These are phyloP conservation scores for Pseudoatta argentina DNA, from an alignment of 1,140 invertebrate genomes.

Conservation along the genomic window DNA sequence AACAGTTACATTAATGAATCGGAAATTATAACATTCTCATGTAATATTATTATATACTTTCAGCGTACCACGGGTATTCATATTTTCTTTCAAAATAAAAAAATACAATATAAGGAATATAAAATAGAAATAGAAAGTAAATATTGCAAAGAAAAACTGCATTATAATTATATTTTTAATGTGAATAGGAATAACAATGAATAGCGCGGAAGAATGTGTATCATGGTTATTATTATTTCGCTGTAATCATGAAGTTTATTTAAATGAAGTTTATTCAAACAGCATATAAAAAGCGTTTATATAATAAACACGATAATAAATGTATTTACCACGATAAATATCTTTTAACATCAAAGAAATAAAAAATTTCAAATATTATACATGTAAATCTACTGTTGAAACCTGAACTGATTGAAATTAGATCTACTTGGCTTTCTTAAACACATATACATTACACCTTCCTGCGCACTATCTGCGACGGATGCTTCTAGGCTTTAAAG, in stretches of 20 bases:
- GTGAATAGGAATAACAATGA: neutral
- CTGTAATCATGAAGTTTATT: neutral
- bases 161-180: neutral
- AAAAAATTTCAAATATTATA: neutral
- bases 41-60: no score
- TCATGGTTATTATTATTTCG: neutral
- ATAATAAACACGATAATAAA: neutral
- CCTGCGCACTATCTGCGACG: neutral
- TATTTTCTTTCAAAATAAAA: neutral
- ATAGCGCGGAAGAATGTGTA: no score
- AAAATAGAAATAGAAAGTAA: neutral
- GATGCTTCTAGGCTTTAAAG: neutral
- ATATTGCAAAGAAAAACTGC: neutral
- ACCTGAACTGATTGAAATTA: slow-evolving; percentile 21
- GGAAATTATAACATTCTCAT: no score
- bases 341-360: neutral
- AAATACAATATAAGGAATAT: neutral
- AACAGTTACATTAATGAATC: no score
- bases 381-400: neutral
- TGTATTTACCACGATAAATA: neutral
- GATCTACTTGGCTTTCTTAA: neutral
- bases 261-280: neutral
- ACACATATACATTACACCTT: neutral
- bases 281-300: neutral
- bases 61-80: neutral